phyloP scores from a whole-genome alignment of 1,140 invertebrate genomes.

The Myzus persicae region DNA sequence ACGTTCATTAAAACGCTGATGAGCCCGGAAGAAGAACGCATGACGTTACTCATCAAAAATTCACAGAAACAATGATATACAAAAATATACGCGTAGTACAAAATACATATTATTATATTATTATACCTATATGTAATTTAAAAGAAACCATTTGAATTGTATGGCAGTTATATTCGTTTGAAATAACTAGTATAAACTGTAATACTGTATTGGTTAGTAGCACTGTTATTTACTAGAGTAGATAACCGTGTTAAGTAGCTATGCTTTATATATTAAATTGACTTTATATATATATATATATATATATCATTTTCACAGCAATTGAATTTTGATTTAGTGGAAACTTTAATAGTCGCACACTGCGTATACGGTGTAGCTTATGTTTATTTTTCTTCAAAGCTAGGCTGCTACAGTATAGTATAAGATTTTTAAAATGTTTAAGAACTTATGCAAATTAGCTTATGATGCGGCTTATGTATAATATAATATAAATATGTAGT shows the following conservation, averaged over 20 bases:
- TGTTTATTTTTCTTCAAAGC: neutral
- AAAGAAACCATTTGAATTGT: conserved; percentile 14
- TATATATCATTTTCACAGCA: neutral
- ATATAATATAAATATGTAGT: neutral
- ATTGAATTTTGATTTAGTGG: neutral
- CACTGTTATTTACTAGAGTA: too few species aligned
- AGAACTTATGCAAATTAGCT: neutral
- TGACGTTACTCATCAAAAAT: conserved; percentile 23
- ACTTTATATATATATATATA: too few species aligned
- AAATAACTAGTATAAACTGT: neutral
- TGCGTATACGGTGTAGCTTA: neutral
- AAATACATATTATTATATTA: neutral
- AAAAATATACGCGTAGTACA: neutral
- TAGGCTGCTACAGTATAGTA: neutral
- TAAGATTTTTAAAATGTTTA: neutral
- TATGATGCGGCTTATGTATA: neutral
- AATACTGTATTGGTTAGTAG: neutral
- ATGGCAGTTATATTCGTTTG: neutral
- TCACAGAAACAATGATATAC: conserved; percentile 6
- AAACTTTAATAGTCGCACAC: neutral
- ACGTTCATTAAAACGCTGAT: conserved; percentile 37
- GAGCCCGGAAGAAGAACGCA: conserved; percentile 42
- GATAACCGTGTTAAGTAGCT: too few species aligned
- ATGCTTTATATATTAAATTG: too few species aligned
- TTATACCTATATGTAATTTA: neutral